Conservation (phyloP, 2,113 vertebrate species). For the Illadopsis cleaveri region DNA sequence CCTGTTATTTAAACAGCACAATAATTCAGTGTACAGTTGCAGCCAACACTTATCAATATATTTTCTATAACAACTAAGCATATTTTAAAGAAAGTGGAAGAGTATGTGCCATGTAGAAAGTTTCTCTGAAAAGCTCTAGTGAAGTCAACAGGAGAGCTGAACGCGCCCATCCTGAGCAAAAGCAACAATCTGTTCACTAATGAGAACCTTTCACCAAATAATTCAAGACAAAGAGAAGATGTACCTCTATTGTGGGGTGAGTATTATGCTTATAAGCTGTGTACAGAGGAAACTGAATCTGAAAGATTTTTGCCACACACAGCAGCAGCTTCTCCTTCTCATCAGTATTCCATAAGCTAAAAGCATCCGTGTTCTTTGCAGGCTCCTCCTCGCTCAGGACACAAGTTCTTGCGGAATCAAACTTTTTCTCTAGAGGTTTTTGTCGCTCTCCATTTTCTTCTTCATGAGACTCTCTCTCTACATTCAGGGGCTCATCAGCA, state of each 20-base stretch:
- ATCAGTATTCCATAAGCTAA: conserved; percentile 92
- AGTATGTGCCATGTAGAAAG: not conserved
- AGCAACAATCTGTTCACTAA: not conserved
- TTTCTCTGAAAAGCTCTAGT: not conserved
- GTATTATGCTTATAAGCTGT: conserved; percentile 99
- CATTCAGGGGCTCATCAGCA: conserved; percentile 87
- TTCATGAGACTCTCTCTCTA: conserved; percentile 88
- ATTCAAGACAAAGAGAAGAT: conserved; percentile 15
- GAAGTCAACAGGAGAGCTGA: not conserved
- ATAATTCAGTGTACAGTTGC: not conserved
- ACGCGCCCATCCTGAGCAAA: not conserved
- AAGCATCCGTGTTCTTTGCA: conserved; percentile 80
- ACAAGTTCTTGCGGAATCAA: conserved; percentile 69
- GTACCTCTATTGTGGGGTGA: conserved; percentile 97
- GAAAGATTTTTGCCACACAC: conserved; percentile 98
- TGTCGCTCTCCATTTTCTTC: conserved; percentile 76
- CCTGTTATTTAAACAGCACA: not conserved
- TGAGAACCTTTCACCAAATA: not conserved
- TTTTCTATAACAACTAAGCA: not conserved
- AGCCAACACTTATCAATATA: conserved; percentile 19
- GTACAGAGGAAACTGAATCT: conserved; percentile 98
- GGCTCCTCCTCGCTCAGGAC: conserved; percentile 69
- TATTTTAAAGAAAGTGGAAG: not conserved
- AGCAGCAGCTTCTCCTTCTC: conserved; percentile 96
- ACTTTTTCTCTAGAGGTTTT: conserved; percentile 72